Base-by-base conservation (phyloP, 2,888 invertebrate genomes). In the Zonitis immaculata region DNA sequence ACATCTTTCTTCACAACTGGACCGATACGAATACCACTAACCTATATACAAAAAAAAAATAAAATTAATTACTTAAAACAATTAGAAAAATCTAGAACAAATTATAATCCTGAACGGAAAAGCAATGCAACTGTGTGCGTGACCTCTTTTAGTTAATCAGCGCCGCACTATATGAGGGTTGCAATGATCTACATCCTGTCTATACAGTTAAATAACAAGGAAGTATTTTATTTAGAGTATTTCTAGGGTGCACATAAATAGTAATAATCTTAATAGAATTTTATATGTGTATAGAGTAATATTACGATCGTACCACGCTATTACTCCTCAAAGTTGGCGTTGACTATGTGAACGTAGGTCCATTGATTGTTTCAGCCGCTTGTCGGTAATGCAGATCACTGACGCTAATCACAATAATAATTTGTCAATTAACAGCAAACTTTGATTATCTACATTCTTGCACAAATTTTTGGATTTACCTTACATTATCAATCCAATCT, bases 1-100 rank as follows among this genome's bases (percentile, higher is more conserved):
- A 99, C 96, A 78, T 99, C 99, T 73, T 93, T 92, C 77, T 95
- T 98, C 67, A 98, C 99, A 49, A 99, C 97, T 26, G 99, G 99
- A 11, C 99, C 99, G 78, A 99, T 99, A 69, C 97, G 90, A 73
- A 99, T 97, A 51, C 95, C 95, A 43, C 95, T 90, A 77, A 96
- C 97, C 94, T 95, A 83, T 35, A 35, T 16, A 16, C 4, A 9
- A 8, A 16, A 35, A 35, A 16, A 9, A 9, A 8, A 16, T 2
- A 35, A 85, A 84, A 27, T 27, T 4, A 27, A 27, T 27, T n/a
- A 20, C 4, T n/a, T 12, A 46, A 32, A 47, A 35, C 39, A 28
- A 14, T 7, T 46, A 16, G 46, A 16, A 22, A 22, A 22, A 22
- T n/a, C 44, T 18, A 35, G 18, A 47, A n/a, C n/a, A n/a, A n/a